A percentile compares a stretch with the other conserved stretches of the same genome.
Evolutionary conservation across 2,888 invertebrate genomes (phyloP).

Genomic region (Lagria hirta): DNA sequence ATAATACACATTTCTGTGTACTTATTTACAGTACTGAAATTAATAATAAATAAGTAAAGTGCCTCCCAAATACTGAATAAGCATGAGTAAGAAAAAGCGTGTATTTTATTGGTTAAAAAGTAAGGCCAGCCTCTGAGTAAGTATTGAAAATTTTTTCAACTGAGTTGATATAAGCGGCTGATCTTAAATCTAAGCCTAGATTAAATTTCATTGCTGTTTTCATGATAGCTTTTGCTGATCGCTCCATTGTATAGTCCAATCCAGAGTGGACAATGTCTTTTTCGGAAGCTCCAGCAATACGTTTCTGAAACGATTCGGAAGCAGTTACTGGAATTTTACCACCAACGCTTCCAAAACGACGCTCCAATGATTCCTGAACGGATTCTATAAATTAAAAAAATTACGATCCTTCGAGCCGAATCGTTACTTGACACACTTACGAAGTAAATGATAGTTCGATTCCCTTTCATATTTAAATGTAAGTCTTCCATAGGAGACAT

Average conservation of each 20-base stretch:
- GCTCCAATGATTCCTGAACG: constrained; percentile 94
- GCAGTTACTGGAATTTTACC: constrained; percentile 92
- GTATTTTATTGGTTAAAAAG: constrained; percentile 71
- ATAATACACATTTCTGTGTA: too few species aligned
- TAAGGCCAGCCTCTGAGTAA: constrained; percentile 91
- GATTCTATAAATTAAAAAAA: constrained; percentile 68
- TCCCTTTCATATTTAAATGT: constrained; percentile 94
- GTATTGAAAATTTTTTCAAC: constrained; percentile 97
- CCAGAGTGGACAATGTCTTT: constrained; percentile 99
- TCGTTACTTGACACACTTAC: constrained; percentile 3
- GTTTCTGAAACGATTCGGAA: constrained; percentile 83
- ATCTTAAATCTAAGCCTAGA: constrained; percentile 87
- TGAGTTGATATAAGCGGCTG: constrained; percentile 94
- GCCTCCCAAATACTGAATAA: too few species aligned
- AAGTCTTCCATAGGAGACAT: constrained; percentile 94
- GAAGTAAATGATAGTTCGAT: constrained; percentile 75
- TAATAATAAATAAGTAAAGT: too few species aligned
- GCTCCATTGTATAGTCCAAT: constrained; percentile 96
- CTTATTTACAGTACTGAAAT: too few species aligned
- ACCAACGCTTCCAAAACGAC: constrained; percentile 88
- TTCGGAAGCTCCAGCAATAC: constrained; percentile 91
- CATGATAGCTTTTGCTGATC: constrained; percentile 90
- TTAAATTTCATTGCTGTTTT: constrained; percentile 89
- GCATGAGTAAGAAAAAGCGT: background rate
- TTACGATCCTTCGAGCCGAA: background rate